Conservation (phyloP, 2,797 vertebrate genomes). For the Propithecus deckenii region DNA sequence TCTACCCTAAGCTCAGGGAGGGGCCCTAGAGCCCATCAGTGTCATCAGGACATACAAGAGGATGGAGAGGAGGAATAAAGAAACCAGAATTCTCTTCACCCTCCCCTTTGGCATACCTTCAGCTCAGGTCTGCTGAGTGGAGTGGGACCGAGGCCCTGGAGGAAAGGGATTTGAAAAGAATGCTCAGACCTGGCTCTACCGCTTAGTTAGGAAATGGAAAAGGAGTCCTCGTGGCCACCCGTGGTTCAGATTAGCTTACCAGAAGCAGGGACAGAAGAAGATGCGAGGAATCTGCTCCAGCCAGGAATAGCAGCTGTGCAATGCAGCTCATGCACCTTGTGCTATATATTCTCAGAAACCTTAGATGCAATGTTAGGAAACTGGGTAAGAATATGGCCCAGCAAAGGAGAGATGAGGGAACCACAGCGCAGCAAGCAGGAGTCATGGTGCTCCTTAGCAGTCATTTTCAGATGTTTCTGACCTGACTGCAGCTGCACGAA, state of each 20-base stretch:
- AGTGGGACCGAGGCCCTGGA: background rate
- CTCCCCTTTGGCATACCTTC: background rate
- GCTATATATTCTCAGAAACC: background rate
- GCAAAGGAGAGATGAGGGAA: background rate
- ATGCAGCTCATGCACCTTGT: background rate
- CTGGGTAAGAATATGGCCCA: background rate
- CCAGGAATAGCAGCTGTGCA: background rate
- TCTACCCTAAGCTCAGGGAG: background rate
- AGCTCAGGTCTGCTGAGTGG: background rate
- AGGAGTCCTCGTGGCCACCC: background rate
- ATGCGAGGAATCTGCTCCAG: background rate
- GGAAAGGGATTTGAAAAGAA: background rate
- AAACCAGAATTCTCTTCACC: background rate
- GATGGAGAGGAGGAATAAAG: background rate
- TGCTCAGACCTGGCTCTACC: background rate
- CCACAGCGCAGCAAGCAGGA: background rate
- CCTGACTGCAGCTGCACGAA: background rate
- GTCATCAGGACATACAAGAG: background rate
- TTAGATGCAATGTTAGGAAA: background rate
- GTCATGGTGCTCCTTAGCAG: rapidly evolving
- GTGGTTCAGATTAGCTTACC: background rate
- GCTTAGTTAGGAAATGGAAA: background rate
- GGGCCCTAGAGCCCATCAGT: background rate
- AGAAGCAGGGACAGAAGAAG: background rate
- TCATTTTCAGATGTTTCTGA: background rate